Evolutionary conservation across 2,797 vertebrate species (phyloP).

Genomic region (Premnoplex brunnescens): DNA sequence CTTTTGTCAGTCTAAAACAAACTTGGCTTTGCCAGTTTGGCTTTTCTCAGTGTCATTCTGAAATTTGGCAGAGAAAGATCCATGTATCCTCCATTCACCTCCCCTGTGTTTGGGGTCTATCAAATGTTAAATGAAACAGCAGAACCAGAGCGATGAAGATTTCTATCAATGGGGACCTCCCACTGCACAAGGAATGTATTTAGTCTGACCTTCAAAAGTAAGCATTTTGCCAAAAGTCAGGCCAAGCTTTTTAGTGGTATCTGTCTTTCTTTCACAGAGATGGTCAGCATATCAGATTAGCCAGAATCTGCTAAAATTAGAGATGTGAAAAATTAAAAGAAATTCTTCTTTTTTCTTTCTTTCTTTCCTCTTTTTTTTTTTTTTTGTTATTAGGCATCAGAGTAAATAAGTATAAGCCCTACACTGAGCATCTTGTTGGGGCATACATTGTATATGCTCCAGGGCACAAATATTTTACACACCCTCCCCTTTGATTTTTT

Average conservation of each 20-base stretch:
- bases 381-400: constrained; percentile 13
- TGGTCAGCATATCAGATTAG: neutral
- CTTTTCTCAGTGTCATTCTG: neutral
- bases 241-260: neutral
- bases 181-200: constrained; percentile 40
- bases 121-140: constrained; percentile 23
- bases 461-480: constrained; percentile 67
- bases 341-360: neutral
- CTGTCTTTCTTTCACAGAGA: neutral
- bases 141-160: constrained; percentile 55
- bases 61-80: neutral
- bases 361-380: neutral
- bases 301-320: neutral
- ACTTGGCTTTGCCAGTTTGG: neutral
- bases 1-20: neutral
- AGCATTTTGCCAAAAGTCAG: constrained; percentile 10
- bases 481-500: constrained; percentile 62
- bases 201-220: constrained; percentile 51
- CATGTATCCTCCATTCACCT: neutral
- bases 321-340: constrained; percentile 18
- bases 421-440: constrained; percentile 46
- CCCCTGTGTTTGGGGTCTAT: neutral
- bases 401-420: constrained; percentile 52
- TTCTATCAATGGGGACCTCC: constrained; percentile 60
- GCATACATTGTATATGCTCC: constrained; percentile 52